phyloP scores from a whole-genome alignment of 1,140 invertebrate genomes.

The Brachionus calyciflorus region DNA sequence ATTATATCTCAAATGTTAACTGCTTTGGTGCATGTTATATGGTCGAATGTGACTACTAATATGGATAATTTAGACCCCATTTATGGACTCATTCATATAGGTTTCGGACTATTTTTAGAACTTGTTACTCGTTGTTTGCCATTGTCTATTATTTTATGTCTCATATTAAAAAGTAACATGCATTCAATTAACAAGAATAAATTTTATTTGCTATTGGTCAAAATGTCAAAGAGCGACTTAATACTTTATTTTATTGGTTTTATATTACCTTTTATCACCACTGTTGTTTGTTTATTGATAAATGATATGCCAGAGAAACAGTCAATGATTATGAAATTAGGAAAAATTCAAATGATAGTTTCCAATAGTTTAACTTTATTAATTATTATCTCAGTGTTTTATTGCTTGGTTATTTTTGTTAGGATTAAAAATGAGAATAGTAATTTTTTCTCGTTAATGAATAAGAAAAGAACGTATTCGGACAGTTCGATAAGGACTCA shows the following conservation, averaged over 20 bases:
- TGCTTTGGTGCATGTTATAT: slow-evolving; percentile 48
- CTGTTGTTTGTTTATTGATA: background rate
- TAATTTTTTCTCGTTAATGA: background rate
- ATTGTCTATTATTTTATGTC: background rate
- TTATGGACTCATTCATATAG: slow-evolving; percentile 72
- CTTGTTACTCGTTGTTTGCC: background rate
- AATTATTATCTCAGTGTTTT: slow-evolving; percentile 10
- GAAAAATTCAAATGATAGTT: slow-evolving; percentile 24
- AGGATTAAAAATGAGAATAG: slow-evolving; percentile 18
- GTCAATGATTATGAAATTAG: background rate
- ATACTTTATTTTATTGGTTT: slow-evolving; percentile 11
- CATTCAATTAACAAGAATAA: background rate
- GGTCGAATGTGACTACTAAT: slow-evolving; percentile 48
- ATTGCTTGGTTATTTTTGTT: slow-evolving; percentile 11
- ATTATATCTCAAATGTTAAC: slow-evolving; percentile 15
- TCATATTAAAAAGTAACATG: background rate
- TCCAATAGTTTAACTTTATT: slow-evolving; percentile 12
- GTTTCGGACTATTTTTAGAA: background rate
- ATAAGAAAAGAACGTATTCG: background rate
- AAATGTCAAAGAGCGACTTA: background rate
- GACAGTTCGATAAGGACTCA: background rate
- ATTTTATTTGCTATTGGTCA: background rate
- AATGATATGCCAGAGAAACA: background rate
- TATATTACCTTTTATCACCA: background rate
- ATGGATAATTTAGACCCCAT: slow-evolving; percentile 66